Percentiles rank a stretch among this genome's conserved stretches.
Evolutionary conservation across 92 coral and sea anemone genomes (phyloP).

Genomic region (Blastomussa wellsi): DNA sequence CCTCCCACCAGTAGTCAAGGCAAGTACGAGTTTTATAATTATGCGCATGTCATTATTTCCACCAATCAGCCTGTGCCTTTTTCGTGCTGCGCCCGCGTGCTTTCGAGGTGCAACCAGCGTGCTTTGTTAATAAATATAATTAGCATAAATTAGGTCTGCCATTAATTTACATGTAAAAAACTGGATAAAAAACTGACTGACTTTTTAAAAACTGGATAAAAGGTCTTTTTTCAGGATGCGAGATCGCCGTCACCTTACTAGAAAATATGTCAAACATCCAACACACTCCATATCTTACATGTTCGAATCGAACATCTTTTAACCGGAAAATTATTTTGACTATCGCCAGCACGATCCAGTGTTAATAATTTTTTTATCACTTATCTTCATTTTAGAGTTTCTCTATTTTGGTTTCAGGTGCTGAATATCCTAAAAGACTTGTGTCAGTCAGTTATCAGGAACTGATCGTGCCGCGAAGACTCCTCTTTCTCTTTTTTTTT

Average conservation of each 20-base stretch:
- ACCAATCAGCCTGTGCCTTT: conserved; percentile 53
- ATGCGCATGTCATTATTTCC: conserved; percentile 53
- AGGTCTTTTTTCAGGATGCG: background rate
- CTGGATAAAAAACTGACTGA: background rate
- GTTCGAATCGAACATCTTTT: background rate
- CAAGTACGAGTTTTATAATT: conserved; percentile 34
- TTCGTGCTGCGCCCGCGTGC: conserved; percentile 11
- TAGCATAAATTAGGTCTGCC: background rate
- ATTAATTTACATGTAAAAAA: too few species aligned
- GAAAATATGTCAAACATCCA: background rate
- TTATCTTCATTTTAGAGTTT: background rate
- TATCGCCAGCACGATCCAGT: background rate
- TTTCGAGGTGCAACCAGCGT: background rate
- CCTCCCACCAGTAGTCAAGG: conserved; percentile 35
- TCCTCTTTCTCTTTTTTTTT: background rate
- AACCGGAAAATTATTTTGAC: background rate
- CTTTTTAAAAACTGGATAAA: background rate
- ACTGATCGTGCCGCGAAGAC: background rate
- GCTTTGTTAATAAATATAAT: background rate
- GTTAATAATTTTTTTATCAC: background rate
- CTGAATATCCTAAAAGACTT: background rate
- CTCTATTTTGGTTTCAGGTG: background rate
- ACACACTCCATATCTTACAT: background rate
- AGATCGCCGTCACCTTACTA: background rate
- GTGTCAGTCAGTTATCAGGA: background rate